These are phyloP conservation scores for Trinorchestia longiramus DNA, from an alignment of 1,140 invertebrate genomes.

Conservation along the genomic window DNA sequence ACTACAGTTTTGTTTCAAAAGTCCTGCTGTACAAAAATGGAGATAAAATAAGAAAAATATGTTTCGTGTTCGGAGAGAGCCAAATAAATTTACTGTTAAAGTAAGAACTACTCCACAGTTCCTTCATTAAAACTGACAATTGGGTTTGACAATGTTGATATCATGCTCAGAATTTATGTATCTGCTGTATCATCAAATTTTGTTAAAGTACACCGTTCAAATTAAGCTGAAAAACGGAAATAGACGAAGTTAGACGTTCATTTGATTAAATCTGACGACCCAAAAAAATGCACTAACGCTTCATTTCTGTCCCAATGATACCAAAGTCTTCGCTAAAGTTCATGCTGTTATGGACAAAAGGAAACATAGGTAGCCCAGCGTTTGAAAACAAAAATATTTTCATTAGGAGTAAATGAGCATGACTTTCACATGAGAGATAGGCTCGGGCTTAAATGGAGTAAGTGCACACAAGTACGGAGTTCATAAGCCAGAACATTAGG, in stretches of 20 bases:
- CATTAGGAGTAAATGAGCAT: neutral
- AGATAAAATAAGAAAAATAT: neutral
- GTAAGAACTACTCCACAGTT: too few species aligned
- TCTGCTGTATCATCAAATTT: too few species aligned
- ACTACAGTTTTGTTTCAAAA: neutral
- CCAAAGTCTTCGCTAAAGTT: neutral
- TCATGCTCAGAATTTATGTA: too few species aligned
- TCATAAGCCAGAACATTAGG: conserved; percentile 18
- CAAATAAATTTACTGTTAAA: too few species aligned
- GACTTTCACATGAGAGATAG: neutral
- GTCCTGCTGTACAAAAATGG: neutral
- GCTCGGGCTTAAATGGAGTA: neutral
- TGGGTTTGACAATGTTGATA: too few species aligned
- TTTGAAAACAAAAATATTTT: neutral
- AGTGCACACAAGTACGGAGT: neutral
- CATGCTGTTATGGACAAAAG: neutral
- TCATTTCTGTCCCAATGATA: neutral
- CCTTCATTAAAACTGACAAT: too few species aligned
- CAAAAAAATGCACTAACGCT: neutral
- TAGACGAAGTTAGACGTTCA: neutral
- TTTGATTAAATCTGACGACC: neutral
- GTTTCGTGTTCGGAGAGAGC: too few species aligned
- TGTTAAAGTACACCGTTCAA: too few species aligned
- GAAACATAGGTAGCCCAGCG: neutral
- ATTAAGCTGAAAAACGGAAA: too few species aligned